These are phyloP conservation scores for Willisornis vidua DNA, from an alignment of 2,113 vertebrate species.

Conservation along the genomic window DNA sequence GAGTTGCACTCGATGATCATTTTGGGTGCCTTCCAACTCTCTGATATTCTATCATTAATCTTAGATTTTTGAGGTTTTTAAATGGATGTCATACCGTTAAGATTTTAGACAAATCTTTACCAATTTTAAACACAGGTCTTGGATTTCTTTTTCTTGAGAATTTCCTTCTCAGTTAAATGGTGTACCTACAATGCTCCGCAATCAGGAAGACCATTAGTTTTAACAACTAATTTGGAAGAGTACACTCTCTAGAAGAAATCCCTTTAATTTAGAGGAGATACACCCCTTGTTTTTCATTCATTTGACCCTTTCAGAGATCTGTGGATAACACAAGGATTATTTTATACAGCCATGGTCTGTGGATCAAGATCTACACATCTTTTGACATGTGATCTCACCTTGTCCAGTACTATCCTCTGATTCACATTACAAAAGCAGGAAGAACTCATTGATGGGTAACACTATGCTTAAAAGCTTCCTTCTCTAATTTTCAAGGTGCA, in stretches of 20 bases:
- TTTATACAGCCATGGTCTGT: background rate
- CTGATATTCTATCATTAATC: background rate
- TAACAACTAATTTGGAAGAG: too few relatives aligned
- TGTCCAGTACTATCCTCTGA: background rate
- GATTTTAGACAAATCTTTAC: background rate
- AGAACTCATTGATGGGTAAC: accelerated
- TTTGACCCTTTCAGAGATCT: background rate
- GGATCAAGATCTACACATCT: background rate
- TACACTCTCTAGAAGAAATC: background rate
- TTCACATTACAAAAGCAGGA: background rate
- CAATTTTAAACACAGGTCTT: accelerated
- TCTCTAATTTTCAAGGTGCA: background rate
- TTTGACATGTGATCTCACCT: accelerated
- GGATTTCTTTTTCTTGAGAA: background rate
- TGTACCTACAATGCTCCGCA: accelerated
- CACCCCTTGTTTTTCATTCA: accelerated
- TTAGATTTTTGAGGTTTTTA: background rate
- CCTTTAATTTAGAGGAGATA: background rate
- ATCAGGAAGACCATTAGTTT: background rate
- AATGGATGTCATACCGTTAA: background rate
- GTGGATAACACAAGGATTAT: accelerated
- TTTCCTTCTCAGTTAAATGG: background rate
- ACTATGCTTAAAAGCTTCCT: background rate
- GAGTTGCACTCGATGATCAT: background rate
- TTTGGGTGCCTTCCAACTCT: background rate